Evolutionary conservation across 2,113 vertebrate genomes (phyloP).

Genomic region (Diphyllodes magnificus): DNA sequence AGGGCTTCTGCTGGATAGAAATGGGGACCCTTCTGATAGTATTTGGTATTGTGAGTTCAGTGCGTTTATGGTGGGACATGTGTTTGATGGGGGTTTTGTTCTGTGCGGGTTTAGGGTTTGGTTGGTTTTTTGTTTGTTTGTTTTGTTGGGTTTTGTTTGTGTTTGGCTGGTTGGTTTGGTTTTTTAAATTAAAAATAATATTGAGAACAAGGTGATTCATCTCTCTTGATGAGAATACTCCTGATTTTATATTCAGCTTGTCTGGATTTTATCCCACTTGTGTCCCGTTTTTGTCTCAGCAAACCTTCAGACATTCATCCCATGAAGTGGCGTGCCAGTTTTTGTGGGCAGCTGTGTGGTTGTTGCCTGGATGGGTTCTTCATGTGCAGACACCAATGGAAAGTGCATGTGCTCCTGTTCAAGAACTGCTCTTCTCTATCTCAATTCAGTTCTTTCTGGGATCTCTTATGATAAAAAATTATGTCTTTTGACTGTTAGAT

Average conservation of each 20-base stretch:
- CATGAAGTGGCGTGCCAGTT: background rate
- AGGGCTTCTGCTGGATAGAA: background rate
- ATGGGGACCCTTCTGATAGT: background rate
- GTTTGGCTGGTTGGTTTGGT: background rate
- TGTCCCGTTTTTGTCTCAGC: background rate
- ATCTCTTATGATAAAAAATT: background rate
- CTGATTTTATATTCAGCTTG: background rate
- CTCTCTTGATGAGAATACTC: background rate
- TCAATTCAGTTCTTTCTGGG: background rate
- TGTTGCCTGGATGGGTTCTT: background rate
- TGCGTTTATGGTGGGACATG: background rate
- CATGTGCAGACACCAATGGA: accelerated
- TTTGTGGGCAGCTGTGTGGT: background rate
- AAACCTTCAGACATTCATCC: accelerated
- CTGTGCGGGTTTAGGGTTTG: background rate
- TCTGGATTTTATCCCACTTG: background rate
- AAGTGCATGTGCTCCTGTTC: accelerated
- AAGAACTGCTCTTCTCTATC: background rate
- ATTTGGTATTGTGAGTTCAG: background rate
- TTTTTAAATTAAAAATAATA: background rate
- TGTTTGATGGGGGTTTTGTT: background rate
- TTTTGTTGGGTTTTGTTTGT: background rate
- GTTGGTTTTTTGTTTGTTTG: background rate
- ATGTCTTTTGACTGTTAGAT: background rate
- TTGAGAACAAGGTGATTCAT: background rate